Base-by-base conservation (phyloP, 23 tunicate genomes). In the Diplosoma virens region DNA sequence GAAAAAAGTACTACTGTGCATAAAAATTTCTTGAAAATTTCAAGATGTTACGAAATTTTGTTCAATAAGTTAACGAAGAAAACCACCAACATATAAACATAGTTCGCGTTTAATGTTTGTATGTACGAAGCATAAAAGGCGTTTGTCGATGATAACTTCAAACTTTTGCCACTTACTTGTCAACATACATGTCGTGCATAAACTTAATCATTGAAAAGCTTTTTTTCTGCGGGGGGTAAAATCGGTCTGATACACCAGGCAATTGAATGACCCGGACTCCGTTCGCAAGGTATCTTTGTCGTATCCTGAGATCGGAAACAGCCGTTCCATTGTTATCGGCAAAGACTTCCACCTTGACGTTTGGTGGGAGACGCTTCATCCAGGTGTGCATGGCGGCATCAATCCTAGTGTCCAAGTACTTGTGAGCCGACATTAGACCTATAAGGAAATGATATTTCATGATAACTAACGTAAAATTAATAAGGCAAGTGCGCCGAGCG, bases 181-280 rank as follows among this genome's bases (percentile, higher is more conserved):
- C 67, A 2, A 82, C 20, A 45, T 75, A 74, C 48, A 48, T 9
- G 67, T 65, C 79, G 54, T 82, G 81, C 75, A 82, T 82, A 58
- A 71, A 82, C 55, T 82, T 82, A 21, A 82, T 48, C 87, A 82
- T 73, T 32, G 87, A 74, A 73, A 82, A 82, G 47, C 87, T 74
- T 34, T 82, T 82, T 53, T 82, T 75, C 33, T 82, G 81, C 26
- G 87, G 81, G 2, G 87, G 81, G 47, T 73, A 74, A 47, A 23
- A 75, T 29, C 36, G 30, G 22, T 82, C 87, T 1, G 29, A n/a
- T 11, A 82, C 81, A 17, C 87, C 87, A 0, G 80, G 75, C 3
- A 82, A 33, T 30, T 82, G 75, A 3, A 74, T 74, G 1, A 73
- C 55, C 7, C 37, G 27, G 1, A 82, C 60, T 11, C 72, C 81